Evolutionary conservation across 1,140 invertebrate species (phyloP).

Genomic region (Ptiloglossa arizonensis): DNA sequence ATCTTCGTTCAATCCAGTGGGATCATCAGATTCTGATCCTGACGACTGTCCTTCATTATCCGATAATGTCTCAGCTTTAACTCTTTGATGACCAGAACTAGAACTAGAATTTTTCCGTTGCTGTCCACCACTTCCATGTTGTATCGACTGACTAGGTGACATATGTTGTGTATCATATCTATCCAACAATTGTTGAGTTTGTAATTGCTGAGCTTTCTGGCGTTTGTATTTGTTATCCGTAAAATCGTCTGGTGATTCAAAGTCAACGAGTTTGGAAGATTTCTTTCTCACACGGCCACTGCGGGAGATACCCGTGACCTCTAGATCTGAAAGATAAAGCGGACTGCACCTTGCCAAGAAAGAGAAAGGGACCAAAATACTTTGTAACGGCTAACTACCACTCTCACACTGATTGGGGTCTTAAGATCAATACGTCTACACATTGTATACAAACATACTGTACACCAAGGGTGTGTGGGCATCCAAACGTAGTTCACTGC

Average conservation of each 20-base stretch:
- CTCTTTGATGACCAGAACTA: conserved; percentile 62
- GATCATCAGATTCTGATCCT: conserved; percentile 83
- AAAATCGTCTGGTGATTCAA: conserved; percentile 92
- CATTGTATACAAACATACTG: conserved; percentile 32
- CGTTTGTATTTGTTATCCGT: conserved; percentile 80
- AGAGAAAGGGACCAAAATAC: conserved; percentile 66
- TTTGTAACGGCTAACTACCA: conserved; percentile 67
- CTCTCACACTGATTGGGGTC: conserved; percentile 34
- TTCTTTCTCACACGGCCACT: conserved; percentile 96
- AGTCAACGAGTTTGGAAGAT: conserved; percentile 96
- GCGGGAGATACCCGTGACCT: conserved; percentile 92
- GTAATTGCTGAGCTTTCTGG: conserved; percentile 76
- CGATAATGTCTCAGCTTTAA: conserved; percentile 74
- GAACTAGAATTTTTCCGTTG: conserved; percentile 75
- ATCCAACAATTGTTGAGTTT: conserved; percentile 76
- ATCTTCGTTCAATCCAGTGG: conserved; percentile 81
- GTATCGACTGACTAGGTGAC: conserved; percentile 46
- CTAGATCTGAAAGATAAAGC: conserved; percentile 85
- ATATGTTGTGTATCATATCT: conserved; percentile 70
- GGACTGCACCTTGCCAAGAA: conserved; percentile 77
- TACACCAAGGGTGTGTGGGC: conserved; percentile 28
- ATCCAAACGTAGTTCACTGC: conserved; percentile 30
- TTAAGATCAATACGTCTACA: conserved; percentile 36
- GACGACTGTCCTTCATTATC: conserved; percentile 82
- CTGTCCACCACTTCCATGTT: conserved; percentile 25